These are phyloP conservation scores for Ormyrus thymus DNA, from an alignment of 2,888 invertebrate genomes.

Conservation along the genomic window DNA sequence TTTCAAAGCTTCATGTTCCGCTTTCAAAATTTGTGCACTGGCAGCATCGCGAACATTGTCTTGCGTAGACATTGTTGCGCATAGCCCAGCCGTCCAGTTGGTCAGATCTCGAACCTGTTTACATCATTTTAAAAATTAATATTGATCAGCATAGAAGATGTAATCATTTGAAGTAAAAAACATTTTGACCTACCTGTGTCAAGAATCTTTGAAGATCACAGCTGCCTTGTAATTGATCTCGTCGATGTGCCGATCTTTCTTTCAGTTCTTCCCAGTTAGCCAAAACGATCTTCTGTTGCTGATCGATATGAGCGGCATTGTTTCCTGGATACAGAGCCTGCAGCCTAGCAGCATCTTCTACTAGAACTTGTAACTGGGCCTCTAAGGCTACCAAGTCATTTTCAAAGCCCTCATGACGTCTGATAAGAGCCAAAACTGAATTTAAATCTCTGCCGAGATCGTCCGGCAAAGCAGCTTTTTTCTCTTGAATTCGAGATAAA, in stretches of 20 bases:
- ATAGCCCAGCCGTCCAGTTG: conserved; percentile 89
- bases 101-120: conserved; percentile 87
- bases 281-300: conserved; percentile 90
- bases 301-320: conserved; percentile 91
- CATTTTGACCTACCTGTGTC: conserved; percentile 79
- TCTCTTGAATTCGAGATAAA: conserved; percentile 91
- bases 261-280: conserved; percentile 92
- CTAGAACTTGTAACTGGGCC: conserved; percentile 91
- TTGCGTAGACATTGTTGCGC: conserved; percentile 86
- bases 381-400: conserved; percentile 95
- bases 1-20: conserved; percentile 88
- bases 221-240: conserved; percentile 89
- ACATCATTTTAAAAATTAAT: background rate
- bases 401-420: conserved; percentile 94
- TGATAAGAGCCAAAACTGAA: conserved; percentile 86
- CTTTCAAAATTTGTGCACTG: conserved; percentile 87
- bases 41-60: conserved; percentile 89
- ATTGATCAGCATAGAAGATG: background rate
- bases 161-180: conserved; percentile 2
- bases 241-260: conserved; percentile 86
- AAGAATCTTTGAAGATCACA: conserved; percentile 93
- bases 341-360: conserved; percentile 93
- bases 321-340: conserved; percentile 92
- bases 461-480: conserved; percentile 88
- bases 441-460: conserved; percentile 90